Evolutionary conservation across 1,140 invertebrate genomes (phyloP).

Genomic region (Cardiocondyla obscurior): DNA sequence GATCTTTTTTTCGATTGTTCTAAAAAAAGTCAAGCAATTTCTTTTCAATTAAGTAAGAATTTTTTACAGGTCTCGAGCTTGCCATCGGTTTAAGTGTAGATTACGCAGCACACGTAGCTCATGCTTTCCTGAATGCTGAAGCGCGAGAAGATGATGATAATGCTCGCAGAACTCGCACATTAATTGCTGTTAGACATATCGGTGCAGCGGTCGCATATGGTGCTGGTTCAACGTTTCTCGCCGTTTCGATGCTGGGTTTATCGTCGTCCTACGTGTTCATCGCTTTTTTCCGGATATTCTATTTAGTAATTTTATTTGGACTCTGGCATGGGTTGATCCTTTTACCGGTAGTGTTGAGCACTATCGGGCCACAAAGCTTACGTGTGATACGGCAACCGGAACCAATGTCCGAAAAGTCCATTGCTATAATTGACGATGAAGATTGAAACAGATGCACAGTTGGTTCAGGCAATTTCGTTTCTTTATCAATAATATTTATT

Average conservation of each 20-base stretch:
- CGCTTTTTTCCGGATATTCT: conserved; percentile 93
- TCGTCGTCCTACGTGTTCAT: conserved; percentile 92
- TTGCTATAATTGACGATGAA: not conserved
- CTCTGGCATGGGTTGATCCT: conserved; percentile 91
- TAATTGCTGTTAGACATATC: conserved; percentile 89
- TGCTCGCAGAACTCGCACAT: conserved; percentile 86
- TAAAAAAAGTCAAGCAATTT: not conserved
- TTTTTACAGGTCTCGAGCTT: conserved; percentile 87
- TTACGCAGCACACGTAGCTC: conserved; percentile 95
- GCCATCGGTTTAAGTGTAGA: conserved; percentile 95
- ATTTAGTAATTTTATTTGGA: conserved; percentile 90
- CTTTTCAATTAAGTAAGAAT: not conserved
- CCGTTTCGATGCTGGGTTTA: conserved; percentile 89
- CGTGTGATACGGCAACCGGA: not conserved
- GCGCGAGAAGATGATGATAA: conserved; percentile 79
- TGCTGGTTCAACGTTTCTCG: conserved; percentile 91
- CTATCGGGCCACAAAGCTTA: conserved; percentile 86
- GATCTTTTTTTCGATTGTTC: not conserved
- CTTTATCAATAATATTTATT: conserved; percentile 85
- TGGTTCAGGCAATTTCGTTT: conserved; percentile 44
- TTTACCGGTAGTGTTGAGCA: conserved; percentile 89
- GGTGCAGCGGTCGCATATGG: conserved; percentile 92
- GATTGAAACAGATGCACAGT: conserved; percentile 62
- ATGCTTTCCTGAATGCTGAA: conserved; percentile 88
- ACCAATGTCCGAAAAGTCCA: conserved; percentile 4